Percentiles rank a stretch among this genome's conserved stretches.
Conservation (phyloP, 2,888 invertebrate species). For the Lottia scabra region DNA sequence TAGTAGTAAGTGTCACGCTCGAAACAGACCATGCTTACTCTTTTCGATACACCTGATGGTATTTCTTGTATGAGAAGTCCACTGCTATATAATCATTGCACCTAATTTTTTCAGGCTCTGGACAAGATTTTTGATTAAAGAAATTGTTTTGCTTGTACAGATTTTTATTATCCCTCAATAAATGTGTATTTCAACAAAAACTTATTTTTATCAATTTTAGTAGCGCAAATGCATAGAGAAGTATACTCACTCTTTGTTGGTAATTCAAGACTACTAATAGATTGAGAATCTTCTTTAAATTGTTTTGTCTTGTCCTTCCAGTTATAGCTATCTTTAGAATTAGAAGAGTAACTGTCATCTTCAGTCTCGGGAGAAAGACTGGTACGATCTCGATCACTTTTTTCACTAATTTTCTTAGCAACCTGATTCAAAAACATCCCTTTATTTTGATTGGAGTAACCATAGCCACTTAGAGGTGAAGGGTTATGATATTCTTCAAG, state of each 20-base stretch:
- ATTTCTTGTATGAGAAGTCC: no score
- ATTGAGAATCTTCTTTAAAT: slow-evolving; percentile 55
- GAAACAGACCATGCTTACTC: no score
- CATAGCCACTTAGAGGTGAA: neutral
- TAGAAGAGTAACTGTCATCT: slow-evolving; percentile 38
- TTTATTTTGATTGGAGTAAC: neutral
- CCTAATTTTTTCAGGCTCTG: no score
- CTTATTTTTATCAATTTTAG: no score
- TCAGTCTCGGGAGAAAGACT: neutral
- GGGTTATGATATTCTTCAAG: slow-evolving; percentile 40
- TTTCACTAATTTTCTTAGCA: neutral
- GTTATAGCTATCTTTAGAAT: slow-evolving; percentile 34
- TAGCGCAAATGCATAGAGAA: no score
- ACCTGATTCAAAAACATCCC: slow-evolving; percentile 2
- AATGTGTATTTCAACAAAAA: no score
- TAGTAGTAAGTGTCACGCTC: no score
- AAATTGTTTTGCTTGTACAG: no score
- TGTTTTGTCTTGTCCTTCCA: slow-evolving; percentile 25
- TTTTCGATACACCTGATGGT: no score
- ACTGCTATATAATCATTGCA: no score
- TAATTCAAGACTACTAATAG: slow-evolving; percentile 64
- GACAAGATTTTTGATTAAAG: no score
- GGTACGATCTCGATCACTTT: neutral
- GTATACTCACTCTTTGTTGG: slow-evolving; percentile 22
- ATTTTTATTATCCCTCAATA: no score